Base-by-base conservation (phyloP, 2,113 vertebrate species). In the Megaptera novaeangliae region DNA sequence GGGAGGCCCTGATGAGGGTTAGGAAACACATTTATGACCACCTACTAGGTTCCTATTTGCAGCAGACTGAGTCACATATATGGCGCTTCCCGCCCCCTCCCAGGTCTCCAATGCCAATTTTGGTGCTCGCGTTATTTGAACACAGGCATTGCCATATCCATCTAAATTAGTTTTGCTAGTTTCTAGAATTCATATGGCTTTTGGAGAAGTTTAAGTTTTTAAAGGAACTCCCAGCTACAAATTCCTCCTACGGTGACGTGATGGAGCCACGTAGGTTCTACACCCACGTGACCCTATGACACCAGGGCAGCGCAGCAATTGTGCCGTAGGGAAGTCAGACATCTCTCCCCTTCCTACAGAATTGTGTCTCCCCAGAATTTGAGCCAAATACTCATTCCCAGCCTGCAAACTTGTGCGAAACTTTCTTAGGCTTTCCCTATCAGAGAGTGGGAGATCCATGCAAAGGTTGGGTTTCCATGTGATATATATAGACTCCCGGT, bases 261-360 rank as follows among this genome's bases (percentile, higher is more conserved):
- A n/a, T 6, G 5, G 12, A 59, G 46, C 39, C 7, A 18, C 6
- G 0, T 4, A 1, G 4, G 21, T 44, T 74, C 36, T 34, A 52
- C 29, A 61, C n/a, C 9, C 6, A 9, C 0, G 0, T 4, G 27
- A 34, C 8, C 25, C 29, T 13, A 6, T 13, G 8, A 8, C 64
- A 10, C 27, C n/a, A 3, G 23, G 34, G 69, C 20, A 61, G 41
- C 9, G 2, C 41, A 41, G 34, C 69, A 89, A 17, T 0, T 31
- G 34, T 63, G 17, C 36, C 4, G 0, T 44, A 46, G 17, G 44
- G 13, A 44, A 13, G 75, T 29, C 52, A 20, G 36, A 8, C 6
- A 25, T 34, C 46, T 83, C 25, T 75, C 20, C 11, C 39, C 49
- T 59, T 41, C 39, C 69, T 77, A 11, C 0, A 0, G 34, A 83